These are phyloP conservation scores for Botia kubotai DNA, from an alignment of 2,797 vertebrate genomes.

Conservation along the genomic window DNA sequence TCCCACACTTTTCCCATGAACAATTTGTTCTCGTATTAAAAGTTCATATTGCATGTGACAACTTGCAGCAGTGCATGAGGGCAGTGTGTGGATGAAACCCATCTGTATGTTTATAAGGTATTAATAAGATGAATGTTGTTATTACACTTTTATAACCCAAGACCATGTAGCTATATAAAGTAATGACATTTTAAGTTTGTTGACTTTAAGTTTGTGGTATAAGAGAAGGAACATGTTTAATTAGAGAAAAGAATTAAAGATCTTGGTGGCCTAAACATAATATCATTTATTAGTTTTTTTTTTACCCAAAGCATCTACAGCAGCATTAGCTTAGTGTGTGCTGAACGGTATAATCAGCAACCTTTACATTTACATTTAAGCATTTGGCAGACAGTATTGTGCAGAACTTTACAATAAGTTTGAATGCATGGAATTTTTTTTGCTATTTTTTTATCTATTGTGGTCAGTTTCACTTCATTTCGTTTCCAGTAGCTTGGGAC, in stretches of 20 bases:
- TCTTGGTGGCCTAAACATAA: no score
- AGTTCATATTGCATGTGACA: background rate
- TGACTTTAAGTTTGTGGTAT: background rate
- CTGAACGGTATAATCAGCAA: background rate
- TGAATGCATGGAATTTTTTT: slow-evolving; percentile 17
- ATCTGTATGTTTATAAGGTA: slow-evolving; percentile 2
- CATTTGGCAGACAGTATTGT: background rate
- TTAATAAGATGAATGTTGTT: slow-evolving; percentile 9
- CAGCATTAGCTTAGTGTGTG: background rate
- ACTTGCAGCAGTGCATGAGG: background rate
- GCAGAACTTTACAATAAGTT: background rate
- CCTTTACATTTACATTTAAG: no score
- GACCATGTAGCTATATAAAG: background rate
- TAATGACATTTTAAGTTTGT: background rate
- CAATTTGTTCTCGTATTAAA: background rate
- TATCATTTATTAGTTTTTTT: no score
- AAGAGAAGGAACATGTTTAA: background rate
- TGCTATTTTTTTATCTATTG: slow-evolving; percentile 20
- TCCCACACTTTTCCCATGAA: slow-evolving; percentile 16
- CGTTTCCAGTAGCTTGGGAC: slow-evolving; percentile 41
- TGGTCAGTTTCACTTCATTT: slow-evolving; percentile 29
- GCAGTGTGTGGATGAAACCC: background rate
- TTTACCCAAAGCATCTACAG: background rate
- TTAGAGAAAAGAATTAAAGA: no score
- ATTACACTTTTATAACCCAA: slow-evolving; percentile 7